A percentile compares a stretch with the other conserved stretches of the same genome.
These are phyloP conservation scores for Ceyx melanurus DNA, from an alignment of 2,113 vertebrate species.

Conservation along the genomic window DNA sequence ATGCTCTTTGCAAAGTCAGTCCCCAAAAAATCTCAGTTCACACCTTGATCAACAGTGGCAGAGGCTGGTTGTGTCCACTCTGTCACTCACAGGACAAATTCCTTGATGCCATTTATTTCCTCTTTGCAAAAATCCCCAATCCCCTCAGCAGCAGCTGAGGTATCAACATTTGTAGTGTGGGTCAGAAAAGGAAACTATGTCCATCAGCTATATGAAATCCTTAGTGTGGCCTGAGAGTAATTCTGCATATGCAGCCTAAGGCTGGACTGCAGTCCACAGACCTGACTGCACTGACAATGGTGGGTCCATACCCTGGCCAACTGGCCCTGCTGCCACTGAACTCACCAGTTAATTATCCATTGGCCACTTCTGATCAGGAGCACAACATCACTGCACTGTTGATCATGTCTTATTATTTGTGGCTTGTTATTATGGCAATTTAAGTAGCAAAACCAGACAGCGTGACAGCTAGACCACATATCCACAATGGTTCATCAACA, in stretches of 20 bases:
- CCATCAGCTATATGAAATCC: background rate
- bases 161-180: background rate
- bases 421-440: background rate
- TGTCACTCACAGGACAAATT: background rate
- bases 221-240: background rate
- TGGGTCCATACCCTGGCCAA: background rate
- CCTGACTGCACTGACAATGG: background rate
- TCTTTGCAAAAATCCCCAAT: background rate
- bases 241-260: background rate
- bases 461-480: fast-evolving
- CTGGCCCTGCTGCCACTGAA: background rate
- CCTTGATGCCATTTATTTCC: background rate
- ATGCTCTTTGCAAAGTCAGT: background rate
- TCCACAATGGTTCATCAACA: background rate
- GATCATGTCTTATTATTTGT: background rate
- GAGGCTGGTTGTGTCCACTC: background rate
- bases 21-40: background rate
- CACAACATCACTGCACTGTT: fast-evolving
- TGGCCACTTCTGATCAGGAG: background rate
- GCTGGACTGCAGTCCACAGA: background rate
- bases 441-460: background rate
- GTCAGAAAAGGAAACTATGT: background rate
- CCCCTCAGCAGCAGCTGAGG: background rate
- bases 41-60: background rate
- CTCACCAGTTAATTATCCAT: background rate